Evolutionary conservation across 2,113 vertebrate genomes (phyloP), one percentile per base, ranked within the genome.

Genomic region (Recurvirostra avosetta): DNA sequence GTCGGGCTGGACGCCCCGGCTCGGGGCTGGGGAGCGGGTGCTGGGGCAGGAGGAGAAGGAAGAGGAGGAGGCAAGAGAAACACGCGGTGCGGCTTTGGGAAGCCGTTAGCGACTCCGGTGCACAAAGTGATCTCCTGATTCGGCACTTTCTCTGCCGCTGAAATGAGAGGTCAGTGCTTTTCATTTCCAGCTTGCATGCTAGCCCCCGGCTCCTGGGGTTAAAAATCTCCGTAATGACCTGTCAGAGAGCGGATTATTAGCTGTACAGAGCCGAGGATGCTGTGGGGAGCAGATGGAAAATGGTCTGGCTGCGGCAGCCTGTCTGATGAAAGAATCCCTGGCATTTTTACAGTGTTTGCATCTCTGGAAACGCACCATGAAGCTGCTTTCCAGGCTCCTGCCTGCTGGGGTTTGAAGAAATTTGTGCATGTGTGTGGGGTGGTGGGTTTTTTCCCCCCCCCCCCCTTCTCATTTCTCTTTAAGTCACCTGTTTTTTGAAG

Each of bases 211-310:
- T 97, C 97, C 87, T 97, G 94, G 95, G 97, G 93, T 97, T 97
- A 96, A 97, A 96, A 95, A 97, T 97, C 93, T 97, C 95, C 15
- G 83, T 97, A 97, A 63, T 95, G 97, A 97, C 95, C 97, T 97
- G 97, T 97, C 97, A 96, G 90, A 94, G 96, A 95, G 89, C 2
- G 45, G 96, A 97, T 98, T 97, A 97, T 98, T 97, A 97, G 97
- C 93, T 96, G 70, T 84, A 81, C 90, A 75, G 97, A 98, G 88
- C 94, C 2, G 88, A 91, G 86, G 94, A 96, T 97, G 95, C 95
- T 97, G 81, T 94, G 91, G 96, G 92, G 96, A 97, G 92, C 96
- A 97, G 95, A 97, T 97, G 97, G 97, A 94, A 97, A 98, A 97
- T 95, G 97, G 91, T 94, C 95, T 97, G 96, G 97, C 96, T 97